Evolutionary conservation across 2,888 invertebrate species (phyloP).

Genomic region (Empis livida): DNA sequence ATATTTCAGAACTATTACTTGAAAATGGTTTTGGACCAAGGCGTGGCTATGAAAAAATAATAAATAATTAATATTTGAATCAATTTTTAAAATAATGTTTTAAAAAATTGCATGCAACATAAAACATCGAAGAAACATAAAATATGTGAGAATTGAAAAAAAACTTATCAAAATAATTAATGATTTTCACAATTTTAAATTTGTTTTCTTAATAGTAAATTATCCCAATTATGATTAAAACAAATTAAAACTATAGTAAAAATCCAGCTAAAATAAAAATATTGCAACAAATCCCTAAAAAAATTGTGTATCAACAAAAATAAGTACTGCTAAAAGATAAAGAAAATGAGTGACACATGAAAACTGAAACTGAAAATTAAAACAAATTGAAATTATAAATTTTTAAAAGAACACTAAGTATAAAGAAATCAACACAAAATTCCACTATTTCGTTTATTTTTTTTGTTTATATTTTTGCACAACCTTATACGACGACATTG

Average conservation of each 20-base stretch:
- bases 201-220: too few species aligned
- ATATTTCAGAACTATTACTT: slow-evolving; percentile 62
- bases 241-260: neutral
- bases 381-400: neutral
- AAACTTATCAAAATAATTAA: too few species aligned
- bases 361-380: neutral
- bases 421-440: neutral
- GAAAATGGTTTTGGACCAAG: slow-evolving; percentile 79
- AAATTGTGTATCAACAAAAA: neutral
- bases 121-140: too few species aligned
- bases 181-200: too few species aligned
- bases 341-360: neutral
- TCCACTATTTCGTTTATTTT: neutral
- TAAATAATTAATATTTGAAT: neutral
- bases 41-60: slow-evolving; percentile 50
- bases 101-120: neutral
- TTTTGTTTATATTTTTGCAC: too few species aligned
- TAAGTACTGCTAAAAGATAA: neutral
- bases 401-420: neutral
- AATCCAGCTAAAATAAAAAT: neutral
- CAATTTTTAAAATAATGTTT: neutral
- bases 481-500: slow-evolving; percentile 69
- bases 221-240: too few species aligned
- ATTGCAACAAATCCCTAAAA: neutral
- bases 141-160: too few species aligned